These are phyloP conservation scores for Cremastobaeus sp. DNA, from an alignment of 2,888 invertebrate species.

Conservation along the genomic window DNA sequence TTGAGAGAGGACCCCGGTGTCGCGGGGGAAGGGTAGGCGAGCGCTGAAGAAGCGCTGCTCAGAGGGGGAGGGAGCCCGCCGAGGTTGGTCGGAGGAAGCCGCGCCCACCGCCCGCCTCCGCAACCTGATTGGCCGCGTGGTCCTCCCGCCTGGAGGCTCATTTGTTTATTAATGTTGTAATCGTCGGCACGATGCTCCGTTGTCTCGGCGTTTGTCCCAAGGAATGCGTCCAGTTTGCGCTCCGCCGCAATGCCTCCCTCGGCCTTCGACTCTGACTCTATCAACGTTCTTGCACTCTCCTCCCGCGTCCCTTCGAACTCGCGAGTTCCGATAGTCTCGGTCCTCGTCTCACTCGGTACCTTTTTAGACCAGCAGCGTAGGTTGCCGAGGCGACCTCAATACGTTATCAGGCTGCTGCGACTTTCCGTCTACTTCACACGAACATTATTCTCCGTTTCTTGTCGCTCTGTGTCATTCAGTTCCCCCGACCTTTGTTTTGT, in stretches of 20 bases:
- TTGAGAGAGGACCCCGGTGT: constrained; percentile 39
- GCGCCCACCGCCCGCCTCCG: constrained; percentile 76
- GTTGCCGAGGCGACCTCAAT: constrained; percentile 37
- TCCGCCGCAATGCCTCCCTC: constrained; percentile 67
- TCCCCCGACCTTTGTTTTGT: constrained; percentile 23
- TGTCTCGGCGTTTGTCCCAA: constrained; percentile 67
- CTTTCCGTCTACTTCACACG: constrained; percentile 35
- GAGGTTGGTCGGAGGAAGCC: constrained; percentile 70
- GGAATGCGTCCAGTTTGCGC: constrained; percentile 76
- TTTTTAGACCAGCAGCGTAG: constrained; percentile 41
- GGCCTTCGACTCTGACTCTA: constrained; percentile 66
- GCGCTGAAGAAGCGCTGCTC: too few species aligned
- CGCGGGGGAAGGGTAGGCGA: constrained; percentile 39
- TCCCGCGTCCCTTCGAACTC: constrained; percentile 41
- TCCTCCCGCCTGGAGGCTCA: constrained; percentile 77
- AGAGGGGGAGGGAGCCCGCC: constrained; percentile 51
- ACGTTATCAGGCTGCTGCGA: constrained; percentile 44
- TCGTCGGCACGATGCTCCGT: constrained; percentile 77
- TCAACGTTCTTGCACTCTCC: constrained; percentile 56
- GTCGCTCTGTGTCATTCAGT: constrained; percentile 37
- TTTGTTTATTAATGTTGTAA: constrained; percentile 79
- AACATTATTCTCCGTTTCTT: constrained; percentile 52
- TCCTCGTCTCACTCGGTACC: constrained; percentile 29
- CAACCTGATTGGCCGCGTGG: constrained; percentile 72
- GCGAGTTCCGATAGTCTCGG: constrained; percentile 23